Base-by-base conservation (phyloP, 2,113 vertebrate species). In the Petrocephalus zakoni region DNA sequence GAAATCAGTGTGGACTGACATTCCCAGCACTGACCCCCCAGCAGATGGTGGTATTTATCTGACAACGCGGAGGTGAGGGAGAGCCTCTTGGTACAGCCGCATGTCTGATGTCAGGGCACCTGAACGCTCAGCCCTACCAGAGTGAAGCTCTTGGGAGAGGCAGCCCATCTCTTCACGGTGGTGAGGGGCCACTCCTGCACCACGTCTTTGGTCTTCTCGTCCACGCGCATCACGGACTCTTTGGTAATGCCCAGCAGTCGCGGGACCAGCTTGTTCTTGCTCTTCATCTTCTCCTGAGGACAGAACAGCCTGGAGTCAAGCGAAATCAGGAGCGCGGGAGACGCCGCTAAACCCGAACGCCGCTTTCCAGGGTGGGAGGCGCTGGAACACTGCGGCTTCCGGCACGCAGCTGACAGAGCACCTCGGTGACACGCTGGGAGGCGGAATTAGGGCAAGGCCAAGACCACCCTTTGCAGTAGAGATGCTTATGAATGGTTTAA, bases 101-200 rank as follows among this genome's bases (percentile, higher is more conserved):
- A 78, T 21, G 72, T 42, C 34, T 55, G 53, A 19, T 55, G 17
- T 55, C 47, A 55, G 53, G 22, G 22, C 2, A n/a, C 46, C 9
- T 22, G 47, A 19, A 49, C 21, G 1, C 46, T 37, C 42, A 58
- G 46, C 42, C 87, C 90, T 99, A 99, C 99, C 98, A 99, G 94
- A 8, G 99, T 99, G 94, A 99, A 99, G 94, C 99, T 99, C 93
- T 99, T 99, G 13, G 99, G 99, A 0, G 99, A 99, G 49, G 99
- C 99, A 2, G 99, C 99, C 99, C 99, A 99, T 95, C 99, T 97
- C 94, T 99, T 99, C 90, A 99, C 98, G 0, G 98, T 99, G 51
- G 98, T 99, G 87, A 99, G 96, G 0, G 98, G 98, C 99, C 99
- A 99, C 86, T 99, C 98, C 95, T 99, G 99, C 89, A 99, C 92